A percentile compares a stretch with the other conserved stretches of the same genome.
These are phyloP conservation scores for Trissonchulus latispiculum DNA, from an alignment of 2,888 invertebrate species.

Conservation along the genomic window DNA sequence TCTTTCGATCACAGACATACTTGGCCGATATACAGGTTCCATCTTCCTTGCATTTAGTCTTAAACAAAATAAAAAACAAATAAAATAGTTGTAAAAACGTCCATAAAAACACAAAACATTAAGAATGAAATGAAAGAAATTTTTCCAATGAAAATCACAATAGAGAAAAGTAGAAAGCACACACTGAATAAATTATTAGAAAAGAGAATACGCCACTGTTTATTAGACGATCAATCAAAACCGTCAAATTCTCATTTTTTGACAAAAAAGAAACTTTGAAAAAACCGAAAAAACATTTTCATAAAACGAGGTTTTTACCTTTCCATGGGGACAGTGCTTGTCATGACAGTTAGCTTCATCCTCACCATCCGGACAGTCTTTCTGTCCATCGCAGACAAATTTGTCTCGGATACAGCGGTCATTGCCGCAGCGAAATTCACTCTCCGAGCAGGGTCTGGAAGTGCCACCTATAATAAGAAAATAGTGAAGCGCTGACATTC, in stretches of 20 bases:
- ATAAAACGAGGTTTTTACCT: too few species aligned
- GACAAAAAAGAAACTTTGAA: background rate
- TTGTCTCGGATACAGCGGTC: slow-evolving; percentile 90
- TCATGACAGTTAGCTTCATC: slow-evolving; percentile 52
- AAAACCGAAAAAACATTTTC: background rate
- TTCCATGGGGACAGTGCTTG: slow-evolving; percentile 34
- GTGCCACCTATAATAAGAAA: slow-evolving; percentile 67
- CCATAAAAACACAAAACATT: too few species aligned
- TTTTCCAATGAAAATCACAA: too few species aligned
- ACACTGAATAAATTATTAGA: background rate
- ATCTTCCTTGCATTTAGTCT: too few species aligned
- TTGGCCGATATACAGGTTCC: slow-evolving; percentile 40
- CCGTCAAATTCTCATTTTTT: background rate
- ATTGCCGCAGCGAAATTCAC: slow-evolving; percentile 44
- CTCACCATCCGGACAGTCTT: slow-evolving; percentile 92
- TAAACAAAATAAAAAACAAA: too few species aligned
- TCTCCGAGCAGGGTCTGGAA: slow-evolving; percentile 50
- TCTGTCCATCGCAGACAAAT: slow-evolving; percentile 92
- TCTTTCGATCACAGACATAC: slow-evolving; percentile 37
- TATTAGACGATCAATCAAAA: background rate
- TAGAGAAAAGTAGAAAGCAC: too few species aligned
- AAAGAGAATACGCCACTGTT: background rate
- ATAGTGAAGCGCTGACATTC: too few species aligned
- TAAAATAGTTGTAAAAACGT: too few species aligned
- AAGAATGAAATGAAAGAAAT: too few species aligned